Conservation (phyloP, 2,797 vertebrate genomes). For the Crossoptilon crossoptilon region DNA sequence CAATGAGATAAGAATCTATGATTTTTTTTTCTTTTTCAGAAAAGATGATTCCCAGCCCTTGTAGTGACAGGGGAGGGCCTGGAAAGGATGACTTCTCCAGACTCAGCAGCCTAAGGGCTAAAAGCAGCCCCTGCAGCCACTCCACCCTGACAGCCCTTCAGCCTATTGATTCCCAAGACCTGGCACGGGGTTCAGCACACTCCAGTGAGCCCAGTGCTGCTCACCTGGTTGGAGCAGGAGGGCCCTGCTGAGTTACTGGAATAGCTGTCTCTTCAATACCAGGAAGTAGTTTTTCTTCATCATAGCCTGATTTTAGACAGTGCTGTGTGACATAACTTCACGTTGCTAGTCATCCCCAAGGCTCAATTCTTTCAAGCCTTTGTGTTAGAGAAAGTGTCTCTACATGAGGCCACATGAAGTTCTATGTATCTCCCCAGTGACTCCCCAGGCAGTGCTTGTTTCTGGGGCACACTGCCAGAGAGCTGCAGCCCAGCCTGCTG, state of each 20-base stretch:
- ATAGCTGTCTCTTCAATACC: slow-evolving; percentile 16
- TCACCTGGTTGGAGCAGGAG: neutral
- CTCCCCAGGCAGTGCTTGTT: neutral
- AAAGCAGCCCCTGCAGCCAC: neutral
- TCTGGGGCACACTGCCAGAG: neutral
- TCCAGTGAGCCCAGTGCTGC: neutral
- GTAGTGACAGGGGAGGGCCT: neutral
- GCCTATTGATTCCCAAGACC: neutral
- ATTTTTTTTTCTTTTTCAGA: neutral
- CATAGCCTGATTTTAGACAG: neutral
- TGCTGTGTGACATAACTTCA: neutral
- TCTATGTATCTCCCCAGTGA: neutral
- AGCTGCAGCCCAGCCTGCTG: neutral
- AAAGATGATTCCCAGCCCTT: neutral
- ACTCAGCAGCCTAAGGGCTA: neutral
- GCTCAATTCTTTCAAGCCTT: slow-evolving; percentile 1
- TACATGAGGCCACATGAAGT: neutral
- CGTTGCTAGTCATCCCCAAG: neutral
- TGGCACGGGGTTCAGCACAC: neutral
- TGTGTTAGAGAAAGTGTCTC: neutral
- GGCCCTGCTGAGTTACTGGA: slow-evolving; percentile 18
- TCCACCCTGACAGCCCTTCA: neutral
- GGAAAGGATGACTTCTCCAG: neutral
- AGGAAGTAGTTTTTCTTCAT: neutral
- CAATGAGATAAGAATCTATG: neutral